Base-by-base conservation (phyloP, 2,113 vertebrate species). In the Lepidiolamprologus cunningtoni region DNA sequence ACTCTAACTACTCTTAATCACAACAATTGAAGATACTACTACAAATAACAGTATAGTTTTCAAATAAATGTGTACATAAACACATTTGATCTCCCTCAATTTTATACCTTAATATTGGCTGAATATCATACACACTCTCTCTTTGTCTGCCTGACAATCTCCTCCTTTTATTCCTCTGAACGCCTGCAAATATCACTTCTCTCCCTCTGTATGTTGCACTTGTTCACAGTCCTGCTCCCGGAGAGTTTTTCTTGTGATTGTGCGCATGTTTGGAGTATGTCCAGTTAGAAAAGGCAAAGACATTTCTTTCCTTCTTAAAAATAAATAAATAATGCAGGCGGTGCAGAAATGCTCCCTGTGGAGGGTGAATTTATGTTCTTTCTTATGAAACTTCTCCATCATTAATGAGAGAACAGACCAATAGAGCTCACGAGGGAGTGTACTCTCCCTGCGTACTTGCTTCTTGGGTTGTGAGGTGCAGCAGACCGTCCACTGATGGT, bases 381-480 rank as follows among this genome's bases (percentile, higher is more conserved):
- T 28, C 68, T 47, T 3, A 28, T 76, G 71, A 47, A 76, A 76
- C 23, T 76, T 76, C 71, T 76, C 23, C 71, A 76, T 76, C 71
- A 76, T 76, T 76, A 76, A 76, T 76, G 71, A 19, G 71, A 2
- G 16, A 28, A 0, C 71, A 19, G 71, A 76, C 45, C 42, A 47
- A 19, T 76, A 8, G 40, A 76, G 0, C 68, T 45, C 40, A 23
- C 8, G 21, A 47, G 68, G 40, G 68, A 76, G 40, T 14, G 3
- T 26, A 26, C 40, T 28, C 40, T 76, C 40, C 40, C 23, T 11
- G 40, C 4, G 4, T 45, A 28, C 68, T 76, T 28, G 23, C 40
- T 47, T 11, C 40, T 28, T 5, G 4, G 1, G 37, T 9, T 45
- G 66, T 16, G 66, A 71, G 21, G 66, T 16, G 66, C 66, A 42